phyloP scores from a whole-genome alignment of 1,140 invertebrate genomes.

The Galleria mellonella region DNA sequence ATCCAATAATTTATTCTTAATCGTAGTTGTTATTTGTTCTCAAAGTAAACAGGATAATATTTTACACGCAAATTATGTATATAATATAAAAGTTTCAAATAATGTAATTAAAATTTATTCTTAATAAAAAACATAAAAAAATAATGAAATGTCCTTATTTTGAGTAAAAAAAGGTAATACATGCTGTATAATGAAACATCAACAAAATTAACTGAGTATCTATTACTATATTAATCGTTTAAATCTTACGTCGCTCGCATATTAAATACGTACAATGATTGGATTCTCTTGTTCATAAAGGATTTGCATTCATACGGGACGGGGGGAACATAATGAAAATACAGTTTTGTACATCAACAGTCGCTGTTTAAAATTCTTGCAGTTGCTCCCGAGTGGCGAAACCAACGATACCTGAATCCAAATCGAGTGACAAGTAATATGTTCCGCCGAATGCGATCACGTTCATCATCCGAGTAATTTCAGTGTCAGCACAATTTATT shows the following conservation, averaged over 20 bases:
- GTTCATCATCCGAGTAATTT: slow-evolving; percentile 13
- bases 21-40: too few species aligned
- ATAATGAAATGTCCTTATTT: too few species aligned
- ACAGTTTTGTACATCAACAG: slow-evolving; percentile 20
- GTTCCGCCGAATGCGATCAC: slow-evolving; percentile 5
- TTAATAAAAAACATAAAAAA: too few species aligned
- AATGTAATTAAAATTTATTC: too few species aligned
- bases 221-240: too few species aligned
- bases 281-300: not conserved
- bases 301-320: slow-evolving; percentile 9
- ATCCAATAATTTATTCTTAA: too few species aligned
- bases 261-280: slow-evolving; percentile 12
- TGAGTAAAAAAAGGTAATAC: too few species aligned
- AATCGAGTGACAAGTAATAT: slow-evolving; percentile 20
- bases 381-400: slow-evolving; percentile 13
- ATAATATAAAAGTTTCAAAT: too few species aligned
- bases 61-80: too few species aligned
- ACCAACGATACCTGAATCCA: slow-evolving; percentile 17
- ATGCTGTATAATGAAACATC: too few species aligned
- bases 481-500: slow-evolving; percentile 10
- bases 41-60: too few species aligned
- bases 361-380: slow-evolving; percentile 29
- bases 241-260: slow-evolving; percentile 7
- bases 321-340: slow-evolving; percentile 35
- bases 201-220: too few species aligned